A percentile compares a stretch with the other conserved stretches of the same genome.
Conservation (phyloP, 2,888 invertebrate genomes). For the Cephus pygmeus region DNA sequence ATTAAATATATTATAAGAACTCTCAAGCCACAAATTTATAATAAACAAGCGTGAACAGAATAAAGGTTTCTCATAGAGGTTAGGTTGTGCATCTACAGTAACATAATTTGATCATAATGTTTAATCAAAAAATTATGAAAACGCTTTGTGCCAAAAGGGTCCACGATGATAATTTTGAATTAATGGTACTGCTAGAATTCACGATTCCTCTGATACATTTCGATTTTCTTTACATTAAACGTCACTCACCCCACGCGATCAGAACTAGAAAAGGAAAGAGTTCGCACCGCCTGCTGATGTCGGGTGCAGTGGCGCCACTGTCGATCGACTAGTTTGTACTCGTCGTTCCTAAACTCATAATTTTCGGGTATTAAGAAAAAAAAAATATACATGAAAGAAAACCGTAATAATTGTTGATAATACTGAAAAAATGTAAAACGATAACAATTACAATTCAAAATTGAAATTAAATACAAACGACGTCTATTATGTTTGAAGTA, state of each 20-base stretch:
- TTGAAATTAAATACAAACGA: no score
- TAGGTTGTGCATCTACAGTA: neutral
- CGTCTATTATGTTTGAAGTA: no score
- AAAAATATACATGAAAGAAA: no score
- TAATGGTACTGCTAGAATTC: conserved; percentile 6
- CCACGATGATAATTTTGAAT: neutral
- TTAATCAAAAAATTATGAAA: conserved; percentile 23
- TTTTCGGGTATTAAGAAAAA: neutral
- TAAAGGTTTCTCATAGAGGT: conserved; percentile 1
- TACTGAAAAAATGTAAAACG: no score
- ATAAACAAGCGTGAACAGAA: conserved; percentile 23
- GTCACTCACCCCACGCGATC: conserved; percentile 37
- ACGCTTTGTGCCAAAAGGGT: conserved; percentile 11
- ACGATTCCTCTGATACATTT: conserved; percentile 34
- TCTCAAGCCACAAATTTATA: no score
- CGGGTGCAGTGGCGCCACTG: neutral
- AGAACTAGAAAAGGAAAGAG: conserved; percentile 34
- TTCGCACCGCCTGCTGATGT: neutral
- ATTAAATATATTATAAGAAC: no score
- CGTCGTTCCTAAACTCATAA: neutral
- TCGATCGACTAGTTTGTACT: neutral
- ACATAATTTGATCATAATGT: neutral
- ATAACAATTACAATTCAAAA: no score
- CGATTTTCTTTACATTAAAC: conserved; percentile 26
- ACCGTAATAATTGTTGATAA: no score